Evolutionary conservation across 1,140 invertebrate species (phyloP).

Genomic region (Ectropis grisescens): DNA sequence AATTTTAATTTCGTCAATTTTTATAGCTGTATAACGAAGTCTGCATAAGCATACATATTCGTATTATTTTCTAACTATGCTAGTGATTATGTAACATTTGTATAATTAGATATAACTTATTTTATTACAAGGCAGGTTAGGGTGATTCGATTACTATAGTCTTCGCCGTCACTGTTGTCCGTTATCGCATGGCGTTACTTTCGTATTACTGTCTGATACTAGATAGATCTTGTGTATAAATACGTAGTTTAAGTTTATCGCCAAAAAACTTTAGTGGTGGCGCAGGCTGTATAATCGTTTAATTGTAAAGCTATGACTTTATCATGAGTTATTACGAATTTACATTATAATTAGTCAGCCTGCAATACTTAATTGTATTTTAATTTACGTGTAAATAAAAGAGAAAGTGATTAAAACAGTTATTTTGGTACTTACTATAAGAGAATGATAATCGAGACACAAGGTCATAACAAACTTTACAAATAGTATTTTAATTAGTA

Average conservation of each 20-base stretch:
- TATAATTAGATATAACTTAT: conserved; percentile 32
- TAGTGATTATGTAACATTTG: conserved; percentile 34
- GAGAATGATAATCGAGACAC: conserved; percentile 9
- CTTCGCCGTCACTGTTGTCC: too few relatives aligned
- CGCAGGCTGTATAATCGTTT: too few relatives aligned
- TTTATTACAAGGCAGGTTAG: conserved; percentile 14
- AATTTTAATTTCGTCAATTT: conserved; percentile 60
- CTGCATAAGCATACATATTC: conserved; percentile 43
- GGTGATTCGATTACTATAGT: too few relatives aligned
- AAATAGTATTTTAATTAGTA: not conserved
- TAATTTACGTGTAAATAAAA: conserved; percentile 17
- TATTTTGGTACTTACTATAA: conserved; percentile 6
- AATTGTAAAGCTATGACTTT: too few relatives aligned
- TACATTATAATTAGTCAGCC: conserved; percentile 16
- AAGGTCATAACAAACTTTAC: too few relatives aligned
- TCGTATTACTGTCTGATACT: too few relatives aligned
- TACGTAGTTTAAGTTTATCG: too few relatives aligned
- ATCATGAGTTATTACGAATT: conserved; percentile 18
- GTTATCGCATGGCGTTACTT: too few relatives aligned
- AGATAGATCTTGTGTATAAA: too few relatives aligned
- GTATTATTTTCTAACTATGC: conserved; percentile 34
- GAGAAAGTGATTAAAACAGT: conserved; percentile 12
- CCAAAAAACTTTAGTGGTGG: too few relatives aligned
- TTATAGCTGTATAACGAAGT: conserved; percentile 45
- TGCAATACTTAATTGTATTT: conserved; percentile 4